Percentiles rank a stretch among this genome's conserved stretches.
These are phyloP conservation scores for Drosophila nigritarsus DNA, from an alignment of 2,888 invertebrate species.

Conservation along the genomic window DNA sequence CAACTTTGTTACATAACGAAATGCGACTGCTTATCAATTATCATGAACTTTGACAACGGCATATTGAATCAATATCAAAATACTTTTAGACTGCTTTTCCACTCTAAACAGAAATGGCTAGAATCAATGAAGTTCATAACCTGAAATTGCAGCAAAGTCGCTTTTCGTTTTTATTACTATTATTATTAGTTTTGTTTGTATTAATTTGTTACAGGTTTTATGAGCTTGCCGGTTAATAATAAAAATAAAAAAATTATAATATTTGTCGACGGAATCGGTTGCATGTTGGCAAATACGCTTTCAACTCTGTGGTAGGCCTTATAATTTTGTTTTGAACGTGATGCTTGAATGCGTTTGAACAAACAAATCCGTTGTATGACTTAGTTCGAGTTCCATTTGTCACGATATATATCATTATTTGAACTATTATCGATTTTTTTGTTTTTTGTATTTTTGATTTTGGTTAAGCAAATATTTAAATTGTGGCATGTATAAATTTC, in stretches of 20 bases:
- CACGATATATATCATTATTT: slow-evolving; percentile 16
- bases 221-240: not conserved
- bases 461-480: not conserved
- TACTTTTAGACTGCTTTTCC: not conserved
- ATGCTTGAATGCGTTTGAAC: slow-evolving; percentile 40
- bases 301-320: slow-evolving; percentile 9
- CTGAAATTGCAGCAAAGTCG: not conserved
- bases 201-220: not conserved
- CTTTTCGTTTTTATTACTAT: not conserved
- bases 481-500: too few relatives aligned
- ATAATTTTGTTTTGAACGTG: slow-evolving; percentile 31
- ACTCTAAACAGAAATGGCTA: not conserved
- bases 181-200: not conserved
- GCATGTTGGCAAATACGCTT: slow-evolving; percentile 36
- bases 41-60: not conserved
- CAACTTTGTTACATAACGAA: not conserved
- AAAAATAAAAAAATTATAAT: not conserved
- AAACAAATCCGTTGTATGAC: slow-evolving; percentile 7
- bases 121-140: not conserved
- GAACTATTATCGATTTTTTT: not conserved
- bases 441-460: not conserved
- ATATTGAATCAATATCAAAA: not conserved
- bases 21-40: not conserved
- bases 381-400: slow-evolving; percentile 2
- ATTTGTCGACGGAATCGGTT: slow-evolving; percentile 15